Base-by-base conservation (phyloP, 23 tunicate genomes). In the Trididemnum miniatum region DNA sequence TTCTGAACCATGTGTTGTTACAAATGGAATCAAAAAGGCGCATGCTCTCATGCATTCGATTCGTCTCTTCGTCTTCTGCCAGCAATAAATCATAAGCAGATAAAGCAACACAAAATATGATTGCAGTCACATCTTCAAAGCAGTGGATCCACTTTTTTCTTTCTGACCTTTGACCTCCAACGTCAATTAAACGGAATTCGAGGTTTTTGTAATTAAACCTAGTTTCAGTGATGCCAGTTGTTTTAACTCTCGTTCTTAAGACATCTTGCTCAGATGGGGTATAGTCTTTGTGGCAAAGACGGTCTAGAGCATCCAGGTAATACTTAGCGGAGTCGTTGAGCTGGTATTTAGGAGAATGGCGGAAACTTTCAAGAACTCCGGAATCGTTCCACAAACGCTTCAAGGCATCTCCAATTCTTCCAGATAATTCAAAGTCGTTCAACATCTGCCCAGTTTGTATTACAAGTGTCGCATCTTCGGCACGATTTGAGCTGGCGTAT, bases 201-300 rank as follows among this genome's bases (percentile, higher is more conserved):
- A 81, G 82, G 71, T 90, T 81, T 65, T 95, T 95, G 77, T 86
- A 95, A 40, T 91, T 79, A 60, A 96, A 96, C 51, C 57, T 85
- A 22, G 97, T 96, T 80, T 96, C 99, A 36, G 95, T 93, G 50
- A 96, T 91, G 20, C 99, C 99, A n/a, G 99, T 96, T 1, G 99
- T 96, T 80, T 96, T 96, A 0, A 96, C 99, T 72, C 99, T 40
- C 5, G 97, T 88, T 40, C 99, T 66, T 35, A 96, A 62, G 32
- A 96, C 91, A 62, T 96, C 99, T 51, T 96, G 99, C 29, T 96
- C 99, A 9, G 88, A 78, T 1, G 99, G 99, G 23, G 85, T 51
- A 74, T 96, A 96, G 77, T 91, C 91, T 0, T 83, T 35, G 1
- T 29, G 34, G 74, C 97, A 83, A 22, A 96, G 86, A 28, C 99